Evolutionary conservation across 2,888 invertebrate species (phyloP), one percentile per base, ranked within the genome.

Genomic region (Lysandra coridon): DNA sequence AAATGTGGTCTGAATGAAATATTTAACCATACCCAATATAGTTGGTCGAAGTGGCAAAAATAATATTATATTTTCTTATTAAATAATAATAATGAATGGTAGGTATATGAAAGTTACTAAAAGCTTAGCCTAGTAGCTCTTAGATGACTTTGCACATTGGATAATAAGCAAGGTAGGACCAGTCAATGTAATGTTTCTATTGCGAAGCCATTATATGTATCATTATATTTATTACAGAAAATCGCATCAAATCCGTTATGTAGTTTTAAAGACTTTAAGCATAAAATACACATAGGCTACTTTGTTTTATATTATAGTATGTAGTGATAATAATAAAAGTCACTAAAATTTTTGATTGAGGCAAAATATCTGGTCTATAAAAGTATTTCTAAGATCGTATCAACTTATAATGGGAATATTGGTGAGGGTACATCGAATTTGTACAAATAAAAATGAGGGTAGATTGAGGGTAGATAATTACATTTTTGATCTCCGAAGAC

Each of bases 381-480:
- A n/a, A 62, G n/a, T 5, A 37, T 23, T 64, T 3, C 37, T 12
- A 49, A 37, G 44, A 73, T 77, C 78, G 60, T 81, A 64, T 57
- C 84, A 82, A 83, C 64, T 7, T 69, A 84, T 85, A 89, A 81
- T 87, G 93, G 88, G 87, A 81, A 87, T 86, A 81, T 81, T 80
- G 82, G 83, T 89, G 87, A 91, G 87, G 88, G 88, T 91, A 92
- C 90, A 90, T 91, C 90, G 92, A 94, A 94, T 94, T 94, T 94
- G 94, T 94, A 93, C 94, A 94, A 94, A 94, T 94, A 92, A 91
- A 93, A 93, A 93, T 93, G 92, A 90, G 92, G 94, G 94, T 92
- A 93, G 94, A 94, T 94, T 91, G 88, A 89, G 94, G 94, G 94
- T 92, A 92, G 94, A 94, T 94, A 94, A 94, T 94, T 94, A 93